Evolutionary conservation across 2,888 invertebrate genomes (phyloP), one percentile per base, ranked within the genome.

Genomic region (Phorcus lineatus): DNA sequence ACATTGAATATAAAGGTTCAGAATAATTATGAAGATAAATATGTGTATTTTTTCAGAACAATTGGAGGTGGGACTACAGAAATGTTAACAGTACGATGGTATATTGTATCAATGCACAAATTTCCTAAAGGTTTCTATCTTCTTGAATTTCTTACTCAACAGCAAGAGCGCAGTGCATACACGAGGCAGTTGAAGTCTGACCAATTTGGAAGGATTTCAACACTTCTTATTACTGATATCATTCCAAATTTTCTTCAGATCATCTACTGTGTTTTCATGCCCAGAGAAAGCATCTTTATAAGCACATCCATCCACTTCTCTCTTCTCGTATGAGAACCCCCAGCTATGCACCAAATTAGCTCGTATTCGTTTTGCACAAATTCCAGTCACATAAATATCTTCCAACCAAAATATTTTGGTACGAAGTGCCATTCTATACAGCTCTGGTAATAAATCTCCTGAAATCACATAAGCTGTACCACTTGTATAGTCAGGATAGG

Each of bases 381-480:
- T 96, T 81, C 98, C 98, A 78, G 98, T 98, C 83, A 96, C 95
- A 93, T 96, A 97, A 83, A 98, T 97, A 94, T 98, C 98, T 94
- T 98, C 98, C 79, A 98, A 94, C 87, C 96, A 96, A 88, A 98
- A 94, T 93, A 96, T 97, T 79, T 95, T 95, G 88, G 94, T 95
- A 85, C 95, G 94, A 84, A 96, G 94, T 52, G 97, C 95, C 74
- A 95, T 95, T 28, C 93, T 93, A 92, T 96, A 96, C 79, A 97
- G 94, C 88, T 95, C 95, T 81, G 95, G 95, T 74, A 97, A 95
- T 79, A 96, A 94, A 92, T 96, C 96, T 78, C 95, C 95, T 78
- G 96, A 96, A 91, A 98, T 92, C 77, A 97, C 94, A 94, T 98
- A 98, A 19, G 97, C 97, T 31, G 98, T 97, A 2, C 98, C 98